A percentile compares a stretch with the other conserved stretches of the same genome.
Evolutionary conservation across 2,797 vertebrate species (phyloP).

Genomic region (Pipistrellus pipistrellus): DNA sequence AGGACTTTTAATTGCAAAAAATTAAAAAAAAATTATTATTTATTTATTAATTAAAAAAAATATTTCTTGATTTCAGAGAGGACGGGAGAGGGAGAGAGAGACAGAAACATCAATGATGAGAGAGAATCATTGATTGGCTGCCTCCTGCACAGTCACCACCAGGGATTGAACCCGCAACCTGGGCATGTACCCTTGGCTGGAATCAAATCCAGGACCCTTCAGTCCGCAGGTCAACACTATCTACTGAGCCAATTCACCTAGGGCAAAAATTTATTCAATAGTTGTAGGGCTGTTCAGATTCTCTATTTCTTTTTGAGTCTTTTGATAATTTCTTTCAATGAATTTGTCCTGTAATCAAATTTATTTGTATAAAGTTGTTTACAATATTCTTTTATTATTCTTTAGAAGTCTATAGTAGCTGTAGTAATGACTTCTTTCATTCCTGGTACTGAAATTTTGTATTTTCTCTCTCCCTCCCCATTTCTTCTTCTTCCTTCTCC

Average conservation of each 20-base stretch:
- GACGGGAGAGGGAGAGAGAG: too few species aligned
- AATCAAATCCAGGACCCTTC: too few species aligned
- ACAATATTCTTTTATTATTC: not conserved
- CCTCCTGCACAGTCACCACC: too few species aligned
- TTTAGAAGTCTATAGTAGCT: not conserved
- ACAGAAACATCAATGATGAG: too few species aligned
- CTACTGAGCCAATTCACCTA: too few species aligned
- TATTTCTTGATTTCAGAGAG: too few species aligned
- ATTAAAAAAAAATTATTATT: too few species aligned
- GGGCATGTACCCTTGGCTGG: too few species aligned
- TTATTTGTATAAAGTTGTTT: not conserved
- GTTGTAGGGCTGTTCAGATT: not conserved
- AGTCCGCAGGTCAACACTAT: too few species aligned
- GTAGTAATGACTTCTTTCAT: not conserved
- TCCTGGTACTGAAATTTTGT: not conserved
- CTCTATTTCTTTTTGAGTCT: constrained; percentile 30
- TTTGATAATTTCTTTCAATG: constrained; percentile 19
- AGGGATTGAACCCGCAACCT: too few species aligned
- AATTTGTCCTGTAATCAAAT: not conserved
- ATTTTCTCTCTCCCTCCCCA: not conserved
- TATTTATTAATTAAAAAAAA: too few species aligned
- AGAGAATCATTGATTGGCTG: too few species aligned
- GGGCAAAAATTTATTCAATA: not conserved
- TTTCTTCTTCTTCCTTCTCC: not conserved
- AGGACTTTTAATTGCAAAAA: not conserved